These are phyloP conservation scores for Pseudotriccus pelzelni DNA, from an alignment of 2,797 vertebrate genomes.

Conservation along the genomic window DNA sequence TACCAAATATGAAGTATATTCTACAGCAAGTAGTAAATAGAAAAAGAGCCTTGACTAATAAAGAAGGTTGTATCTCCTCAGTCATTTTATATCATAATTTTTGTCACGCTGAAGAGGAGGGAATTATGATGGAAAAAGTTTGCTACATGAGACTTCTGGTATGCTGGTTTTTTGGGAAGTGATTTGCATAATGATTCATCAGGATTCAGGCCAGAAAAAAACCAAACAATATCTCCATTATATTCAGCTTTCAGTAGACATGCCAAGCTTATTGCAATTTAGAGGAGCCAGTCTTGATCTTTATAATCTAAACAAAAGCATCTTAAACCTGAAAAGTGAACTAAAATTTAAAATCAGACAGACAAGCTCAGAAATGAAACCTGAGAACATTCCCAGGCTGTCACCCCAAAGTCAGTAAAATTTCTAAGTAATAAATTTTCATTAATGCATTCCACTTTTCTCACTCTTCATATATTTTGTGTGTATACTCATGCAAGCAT, in stretches of 20 bases:
- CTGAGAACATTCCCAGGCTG: neutral
- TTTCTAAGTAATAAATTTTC: neutral
- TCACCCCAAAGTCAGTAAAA: neutral
- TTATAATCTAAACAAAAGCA: neutral
- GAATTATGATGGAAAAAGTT: neutral
- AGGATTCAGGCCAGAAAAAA: neutral
- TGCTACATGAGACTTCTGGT: neutral
- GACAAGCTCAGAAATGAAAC: neutral
- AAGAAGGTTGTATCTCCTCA: neutral
- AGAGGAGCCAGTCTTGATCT: neutral
- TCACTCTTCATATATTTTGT: neutral
- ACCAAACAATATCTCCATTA: neutral
- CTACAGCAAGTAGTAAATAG: neutral
- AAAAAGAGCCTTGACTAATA: neutral
- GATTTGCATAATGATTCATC: constrained; percentile 32
- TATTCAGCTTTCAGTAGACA: neutral
- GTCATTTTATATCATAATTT: neutral
- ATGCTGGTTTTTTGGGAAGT: neutral
- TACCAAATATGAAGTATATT: neutral
- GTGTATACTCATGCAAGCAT: neutral
- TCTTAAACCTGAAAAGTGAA: neutral
- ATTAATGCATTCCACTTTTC: neutral
- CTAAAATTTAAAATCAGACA: neutral
- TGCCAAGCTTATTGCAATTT: neutral
- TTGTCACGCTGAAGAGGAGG: neutral